Evolutionary conservation across 2,797 vertebrate genomes (phyloP).

Genomic region (Coregonus sp.): DNA sequence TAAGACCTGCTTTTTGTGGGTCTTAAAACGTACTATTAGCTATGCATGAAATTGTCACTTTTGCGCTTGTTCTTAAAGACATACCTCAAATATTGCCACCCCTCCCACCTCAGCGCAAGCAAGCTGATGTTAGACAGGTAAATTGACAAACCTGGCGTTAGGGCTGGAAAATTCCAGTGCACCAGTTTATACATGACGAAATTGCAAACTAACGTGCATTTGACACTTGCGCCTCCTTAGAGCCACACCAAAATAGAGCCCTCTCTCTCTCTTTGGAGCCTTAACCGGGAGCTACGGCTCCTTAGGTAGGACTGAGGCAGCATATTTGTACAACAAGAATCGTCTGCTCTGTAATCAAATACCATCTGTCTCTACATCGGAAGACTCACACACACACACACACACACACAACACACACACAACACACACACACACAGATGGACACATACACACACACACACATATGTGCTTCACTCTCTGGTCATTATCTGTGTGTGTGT

Average conservation of each 20-base stretch:
- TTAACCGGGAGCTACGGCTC: constrained; percentile 85
- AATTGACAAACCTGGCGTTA: no score
- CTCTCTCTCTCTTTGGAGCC: constrained; percentile 56
- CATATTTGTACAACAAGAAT: constrained; percentile 99
- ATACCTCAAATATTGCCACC: no score
- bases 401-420: constrained; percentile 61
- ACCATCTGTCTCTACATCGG: constrained; percentile 99
- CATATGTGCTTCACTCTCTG: constrained; percentile 83
- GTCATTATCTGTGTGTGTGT: constrained; percentile 27
- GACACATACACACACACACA: constrained; percentile 53
- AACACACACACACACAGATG: constrained; percentile 38
- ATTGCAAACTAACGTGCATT: no score
- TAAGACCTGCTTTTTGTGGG: no score
- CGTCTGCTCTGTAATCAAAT: constrained; percentile 99
- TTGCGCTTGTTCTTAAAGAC: no score
- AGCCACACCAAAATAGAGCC: constrained; percentile 16
- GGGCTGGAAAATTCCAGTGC: no score
- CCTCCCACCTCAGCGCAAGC: no score
- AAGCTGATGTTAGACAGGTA: no score
- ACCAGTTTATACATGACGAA: no score
- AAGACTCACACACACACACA: constrained; percentile 73
- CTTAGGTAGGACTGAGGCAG: constrained; percentile 96
- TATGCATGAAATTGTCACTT: no score
- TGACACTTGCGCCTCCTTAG: no score
- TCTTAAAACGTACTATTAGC: no score